Evolutionary conservation across 1,140 invertebrate genomes (phyloP).

Genomic region (Drosophila sechellia): DNA sequence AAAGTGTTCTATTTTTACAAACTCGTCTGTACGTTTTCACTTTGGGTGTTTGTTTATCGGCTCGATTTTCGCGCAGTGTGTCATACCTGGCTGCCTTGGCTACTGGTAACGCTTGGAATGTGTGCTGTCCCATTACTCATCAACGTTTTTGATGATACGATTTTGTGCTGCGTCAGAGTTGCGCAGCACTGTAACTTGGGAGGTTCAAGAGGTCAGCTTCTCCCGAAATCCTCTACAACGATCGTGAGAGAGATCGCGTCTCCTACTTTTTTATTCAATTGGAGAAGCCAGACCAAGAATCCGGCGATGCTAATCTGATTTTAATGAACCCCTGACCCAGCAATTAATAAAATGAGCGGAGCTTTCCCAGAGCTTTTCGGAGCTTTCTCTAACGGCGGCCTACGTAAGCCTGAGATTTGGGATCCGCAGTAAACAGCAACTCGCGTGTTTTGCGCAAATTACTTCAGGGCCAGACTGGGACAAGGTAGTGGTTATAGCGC

Average conservation of each 20-base stretch:
- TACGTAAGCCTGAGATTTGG: constrained; percentile 13
- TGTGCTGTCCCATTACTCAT: constrained; percentile 29
- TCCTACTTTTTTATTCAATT: constrained; percentile 1
- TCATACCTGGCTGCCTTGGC: constrained; percentile 26
- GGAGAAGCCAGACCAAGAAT: constrained; percentile 13
- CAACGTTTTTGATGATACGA: neutral
- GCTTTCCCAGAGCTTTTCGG: constrained; percentile 29
- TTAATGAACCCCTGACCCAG: constrained; percentile 26
- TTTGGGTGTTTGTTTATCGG: neutral
- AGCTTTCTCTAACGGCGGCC: neutral
- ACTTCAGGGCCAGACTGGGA: constrained; percentile 34
- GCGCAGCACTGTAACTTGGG: neutral
- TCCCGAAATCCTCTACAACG: constrained; percentile 7
- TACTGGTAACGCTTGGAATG: constrained; percentile 10
- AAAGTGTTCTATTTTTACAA: neutral
- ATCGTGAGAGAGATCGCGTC: constrained; percentile 46
- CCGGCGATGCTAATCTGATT: constrained; percentile 25
- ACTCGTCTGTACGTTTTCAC: neutral
- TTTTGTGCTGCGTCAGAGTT: constrained; percentile 51
- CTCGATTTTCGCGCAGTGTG: constrained; percentile 30
- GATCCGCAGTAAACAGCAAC: constrained; percentile 14
- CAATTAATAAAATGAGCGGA: constrained; percentile 10
- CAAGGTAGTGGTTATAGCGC: constrained; percentile 5
- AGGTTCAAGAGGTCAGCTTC: constrained; percentile 1
- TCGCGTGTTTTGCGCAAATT: constrained; percentile 37